A percentile compares a stretch with the other conserved stretches of the same genome.
Evolutionary conservation across 2,888 invertebrate species (phyloP).

Genomic region (Heliothis peltigera): DNA sequence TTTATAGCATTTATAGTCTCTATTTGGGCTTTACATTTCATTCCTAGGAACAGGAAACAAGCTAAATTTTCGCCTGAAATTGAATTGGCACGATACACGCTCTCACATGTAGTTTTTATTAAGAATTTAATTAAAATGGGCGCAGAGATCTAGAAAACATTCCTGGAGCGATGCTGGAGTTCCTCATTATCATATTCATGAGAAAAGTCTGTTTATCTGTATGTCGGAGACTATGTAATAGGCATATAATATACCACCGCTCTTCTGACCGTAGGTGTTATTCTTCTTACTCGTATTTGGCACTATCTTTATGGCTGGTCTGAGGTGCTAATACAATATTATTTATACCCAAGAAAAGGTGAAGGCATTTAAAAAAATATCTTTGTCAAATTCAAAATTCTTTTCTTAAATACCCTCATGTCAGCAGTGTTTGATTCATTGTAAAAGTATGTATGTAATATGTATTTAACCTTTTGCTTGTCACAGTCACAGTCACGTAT

Average conservation of each 20-base stretch:
- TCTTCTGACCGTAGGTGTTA: background rate
- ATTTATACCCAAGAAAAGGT: too few relatives aligned
- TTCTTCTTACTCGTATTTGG: too few relatives aligned
- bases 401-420: too few relatives aligned
- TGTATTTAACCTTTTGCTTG: too few relatives aligned
- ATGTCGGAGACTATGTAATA: background rate
- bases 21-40: conserved; percentile 22
- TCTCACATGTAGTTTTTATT: conserved; percentile 11
- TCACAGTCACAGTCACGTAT: too few relatives aligned
- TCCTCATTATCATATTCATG: conserved; percentile 43
- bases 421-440: too few relatives aligned
- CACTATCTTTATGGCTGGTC: too few relatives aligned
- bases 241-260: background rate
- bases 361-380: too few relatives aligned
- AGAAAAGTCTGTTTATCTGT: conserved; percentile 11
- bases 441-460: too few relatives aligned
- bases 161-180: conserved; percentile 1
- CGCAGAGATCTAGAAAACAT: conserved; percentile 15
- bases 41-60: conserved; percentile 20
- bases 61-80: conserved; percentile 27
- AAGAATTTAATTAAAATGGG: conserved; percentile 47
- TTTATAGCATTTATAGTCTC: background rate
- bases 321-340: too few relatives aligned
- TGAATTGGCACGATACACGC: conserved; percentile 44
- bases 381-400: too few relatives aligned